A percentile compares a stretch with the other conserved stretches of the same genome.
Conservation (phyloP, 2,888 invertebrate species). For the Epinotia nisella region DNA sequence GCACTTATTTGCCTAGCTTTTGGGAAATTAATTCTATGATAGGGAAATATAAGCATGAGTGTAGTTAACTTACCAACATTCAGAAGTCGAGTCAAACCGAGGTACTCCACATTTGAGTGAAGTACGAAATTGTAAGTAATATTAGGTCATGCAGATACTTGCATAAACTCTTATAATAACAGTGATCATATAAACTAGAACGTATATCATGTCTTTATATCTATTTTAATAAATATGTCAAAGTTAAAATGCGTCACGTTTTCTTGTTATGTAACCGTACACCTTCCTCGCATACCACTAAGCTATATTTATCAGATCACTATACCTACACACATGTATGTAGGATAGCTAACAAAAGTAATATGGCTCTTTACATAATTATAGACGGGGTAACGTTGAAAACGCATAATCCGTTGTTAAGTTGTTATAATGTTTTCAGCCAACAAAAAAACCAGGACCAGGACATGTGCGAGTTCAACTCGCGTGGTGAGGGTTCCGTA, state of each 20-base stretch:
- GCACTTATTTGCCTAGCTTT: constrained; percentile 5
- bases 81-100: background rate
- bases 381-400: too few relatives aligned
- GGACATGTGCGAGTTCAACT: too few relatives aligned
- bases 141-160: background rate
- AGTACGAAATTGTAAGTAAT: background rate
- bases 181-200: background rate
- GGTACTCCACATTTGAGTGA: too few relatives aligned
- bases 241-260: constrained; percentile 14
- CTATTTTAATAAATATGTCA: constrained; percentile 4
- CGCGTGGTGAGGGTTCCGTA: too few relatives aligned
- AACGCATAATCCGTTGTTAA: too few relatives aligned
- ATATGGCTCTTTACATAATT: too few relatives aligned
- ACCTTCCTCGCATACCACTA: constrained; percentile 4
- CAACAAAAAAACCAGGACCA: too few relatives aligned
- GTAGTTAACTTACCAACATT: background rate
- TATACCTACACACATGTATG: background rate
- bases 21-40: constrained; percentile 11
- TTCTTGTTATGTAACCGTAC: constrained; percentile 12
- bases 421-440: too few relatives aligned
- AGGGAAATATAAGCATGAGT: background rate
- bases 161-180: too few relatives aligned
- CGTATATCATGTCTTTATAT: background rate
- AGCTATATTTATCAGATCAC: constrained; percentile 9
- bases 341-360: background rate